These are phyloP conservation scores for Poecilia latipinna DNA, from an alignment of 2,113 vertebrate species.

Conservation along the genomic window DNA sequence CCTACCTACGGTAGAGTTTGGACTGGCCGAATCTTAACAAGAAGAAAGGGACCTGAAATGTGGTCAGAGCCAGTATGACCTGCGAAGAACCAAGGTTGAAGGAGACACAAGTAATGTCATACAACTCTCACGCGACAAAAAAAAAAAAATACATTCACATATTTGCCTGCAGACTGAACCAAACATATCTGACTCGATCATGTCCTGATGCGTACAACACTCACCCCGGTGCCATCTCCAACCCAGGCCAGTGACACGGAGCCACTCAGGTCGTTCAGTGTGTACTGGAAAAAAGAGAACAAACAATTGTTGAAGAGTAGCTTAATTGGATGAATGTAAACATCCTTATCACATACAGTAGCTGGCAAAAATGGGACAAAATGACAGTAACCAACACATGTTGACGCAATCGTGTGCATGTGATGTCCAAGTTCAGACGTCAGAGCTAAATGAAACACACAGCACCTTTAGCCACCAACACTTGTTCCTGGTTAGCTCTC, in stretches of 20 bases:
- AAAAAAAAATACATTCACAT: background rate
- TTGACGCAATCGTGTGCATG: background rate
- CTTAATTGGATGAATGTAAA: background rate
- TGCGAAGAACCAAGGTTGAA: conserved; percentile 54
- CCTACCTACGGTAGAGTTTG: conserved; percentile 90
- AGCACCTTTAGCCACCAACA: background rate
- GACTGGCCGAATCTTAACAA: conserved; percentile 89
- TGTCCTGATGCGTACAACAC: conserved; percentile 47
- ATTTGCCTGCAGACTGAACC: background rate
- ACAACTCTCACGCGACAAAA: background rate
- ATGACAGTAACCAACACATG: background rate
- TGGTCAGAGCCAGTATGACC: conserved; percentile 91
- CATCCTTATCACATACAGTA: background rate
- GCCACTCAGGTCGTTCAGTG: conserved; percentile 83
- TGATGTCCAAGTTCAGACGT: background rate
- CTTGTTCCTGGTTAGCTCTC: background rate
- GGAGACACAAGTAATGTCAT: background rate
- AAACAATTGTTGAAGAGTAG: background rate
- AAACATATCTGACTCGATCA: background rate
- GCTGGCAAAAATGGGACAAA: too few relatives aligned
- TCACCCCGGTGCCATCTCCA: conserved; percentile 91
- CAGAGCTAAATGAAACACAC: background rate
- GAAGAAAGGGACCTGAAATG: conserved; percentile 89
- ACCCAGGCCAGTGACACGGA: conserved; percentile 92
- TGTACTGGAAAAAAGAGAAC: conserved; percentile 9